Conservation (phyloP, 2,888 invertebrate genomes). For the Marasmarcha lunaedactyla region DNA sequence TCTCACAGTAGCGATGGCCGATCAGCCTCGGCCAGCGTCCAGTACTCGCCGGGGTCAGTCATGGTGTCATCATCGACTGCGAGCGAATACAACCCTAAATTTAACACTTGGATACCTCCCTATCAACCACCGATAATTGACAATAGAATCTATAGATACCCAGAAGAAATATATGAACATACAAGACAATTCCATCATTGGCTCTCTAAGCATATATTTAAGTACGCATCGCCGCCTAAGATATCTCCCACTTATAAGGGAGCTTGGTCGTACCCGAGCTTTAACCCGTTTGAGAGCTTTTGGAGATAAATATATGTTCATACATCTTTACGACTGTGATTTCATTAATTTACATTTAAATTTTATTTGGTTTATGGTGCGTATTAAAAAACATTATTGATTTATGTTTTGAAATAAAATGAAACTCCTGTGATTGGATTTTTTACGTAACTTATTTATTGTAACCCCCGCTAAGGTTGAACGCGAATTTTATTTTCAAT, state of each 20-base stretch:
- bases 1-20: conserved; percentile 24
- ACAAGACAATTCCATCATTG: conserved; percentile 23
- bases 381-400: too few species aligned
- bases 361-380: conserved; percentile 8
- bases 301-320: conserved; percentile 17
- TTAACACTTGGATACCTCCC: conserved; percentile 9
- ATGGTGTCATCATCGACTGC: conserved; percentile 31
- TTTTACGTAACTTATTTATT: too few species aligned
- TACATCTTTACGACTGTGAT: conserved; percentile 8
- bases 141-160: conserved; percentile 4
- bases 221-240: conserved; percentile 17
- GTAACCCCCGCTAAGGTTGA: too few species aligned
- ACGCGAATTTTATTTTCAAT: too few species aligned
- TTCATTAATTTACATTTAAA: conserved; percentile 20
- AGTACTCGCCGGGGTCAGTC: conserved; percentile 34
- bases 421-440: too few species aligned
- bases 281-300: conserved; percentile 30
- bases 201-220: conserved; percentile 25
- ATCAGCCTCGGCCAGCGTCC: conserved; percentile 28
- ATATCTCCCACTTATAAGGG: conserved; percentile 18
- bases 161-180: conserved; percentile 7
- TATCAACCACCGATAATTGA: conserved; percentile 18
- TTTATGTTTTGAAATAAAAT: too few species aligned
- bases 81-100: conserved; percentile 16
- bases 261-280: conserved; percentile 30